Percentiles rank a stretch among this genome's conserved stretches.
phyloP scores from a whole-genome alignment of 2,888 invertebrate genomes.

The Cosmia pyralina region DNA sequence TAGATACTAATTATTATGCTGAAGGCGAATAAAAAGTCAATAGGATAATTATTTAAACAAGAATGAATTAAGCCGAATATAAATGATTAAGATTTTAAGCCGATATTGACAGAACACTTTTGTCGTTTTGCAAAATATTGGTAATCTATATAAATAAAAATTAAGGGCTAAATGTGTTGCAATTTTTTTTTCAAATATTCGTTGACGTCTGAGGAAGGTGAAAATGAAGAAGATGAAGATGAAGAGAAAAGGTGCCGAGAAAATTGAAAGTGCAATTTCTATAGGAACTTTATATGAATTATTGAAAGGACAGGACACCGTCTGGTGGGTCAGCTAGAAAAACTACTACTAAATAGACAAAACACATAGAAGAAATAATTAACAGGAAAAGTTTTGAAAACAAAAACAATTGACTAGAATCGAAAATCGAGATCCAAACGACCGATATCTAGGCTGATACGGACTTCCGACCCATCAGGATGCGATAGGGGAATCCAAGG shows the following conservation, averaged over 20 bases:
- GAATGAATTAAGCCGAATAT: background rate
- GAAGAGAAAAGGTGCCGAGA: too few species aligned
- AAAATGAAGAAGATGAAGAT: too few species aligned
- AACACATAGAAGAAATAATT: background rate
- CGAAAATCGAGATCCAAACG: slow-evolving; percentile 1
- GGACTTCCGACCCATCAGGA: slow-evolving; percentile 10
- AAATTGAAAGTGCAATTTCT: too few species aligned
- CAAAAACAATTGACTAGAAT: slow-evolving; percentile 4
- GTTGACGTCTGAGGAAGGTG: too few species aligned
- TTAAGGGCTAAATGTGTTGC: too few species aligned
- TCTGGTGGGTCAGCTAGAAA: too few species aligned
- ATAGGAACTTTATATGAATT: too few species aligned
- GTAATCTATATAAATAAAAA: too few species aligned
- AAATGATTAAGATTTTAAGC: background rate
- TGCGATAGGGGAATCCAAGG: slow-evolving; percentile 1
- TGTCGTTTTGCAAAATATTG: background rate
- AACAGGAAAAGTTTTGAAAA: background rate
- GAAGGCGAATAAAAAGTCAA: background rate
- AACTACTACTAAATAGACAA: too few species aligned
- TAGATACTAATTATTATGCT: slow-evolving; percentile 33
- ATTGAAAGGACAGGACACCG: too few species aligned
- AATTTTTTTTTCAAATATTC: too few species aligned
- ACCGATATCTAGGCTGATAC: slow-evolving; percentile 10
- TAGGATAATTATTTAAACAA: slow-evolving; percentile 2
- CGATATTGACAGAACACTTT: background rate